Conservation (phyloP, 2,888 invertebrate species). For the Dryobotodes eremita region DNA sequence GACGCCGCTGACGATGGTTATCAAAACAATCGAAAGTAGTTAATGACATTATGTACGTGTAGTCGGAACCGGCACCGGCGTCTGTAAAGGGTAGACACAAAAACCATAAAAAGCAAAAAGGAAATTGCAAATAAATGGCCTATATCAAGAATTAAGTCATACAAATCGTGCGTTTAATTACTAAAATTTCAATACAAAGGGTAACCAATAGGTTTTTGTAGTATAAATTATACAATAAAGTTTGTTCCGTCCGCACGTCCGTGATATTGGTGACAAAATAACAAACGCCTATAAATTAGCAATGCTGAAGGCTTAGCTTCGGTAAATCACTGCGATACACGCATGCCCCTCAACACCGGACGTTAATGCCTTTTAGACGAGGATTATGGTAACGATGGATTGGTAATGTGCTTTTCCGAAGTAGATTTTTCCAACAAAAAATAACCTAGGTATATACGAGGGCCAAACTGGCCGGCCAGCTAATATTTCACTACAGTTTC, state of each 20-base stretch:
- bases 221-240: slow-evolving; percentile 40
- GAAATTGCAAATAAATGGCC: slow-evolving; percentile 54
- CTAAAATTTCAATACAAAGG: slow-evolving; percentile 65
- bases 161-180: slow-evolving; percentile 60
- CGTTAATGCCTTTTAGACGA: slow-evolving; percentile 62
- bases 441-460: no score
- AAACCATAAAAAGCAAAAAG: slow-evolving; percentile 54
- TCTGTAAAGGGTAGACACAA: slow-evolving; percentile 34
- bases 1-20: slow-evolving; percentile 7
- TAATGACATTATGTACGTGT: background rate
- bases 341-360: slow-evolving; percentile 71
- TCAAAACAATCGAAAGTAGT: slow-evolving; percentile 7
- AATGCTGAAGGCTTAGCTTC: slow-evolving; percentile 70
- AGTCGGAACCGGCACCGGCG: slow-evolving; percentile 43
- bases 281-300: slow-evolving; percentile 77
- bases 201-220: slow-evolving; percentile 43
- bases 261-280: slow-evolving; percentile 66
- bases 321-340: slow-evolving; percentile 76
- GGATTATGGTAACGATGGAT: slow-evolving; percentile 47
- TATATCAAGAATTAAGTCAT: slow-evolving; percentile 46
- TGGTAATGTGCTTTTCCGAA: background rate
- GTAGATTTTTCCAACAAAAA: no score
- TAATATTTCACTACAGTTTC: background rate
- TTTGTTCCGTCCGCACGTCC: slow-evolving; percentile 39
- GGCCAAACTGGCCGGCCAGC: no score